Base-by-base conservation (phyloP, 1,140 invertebrate genomes). In the Popillia japonica region DNA sequence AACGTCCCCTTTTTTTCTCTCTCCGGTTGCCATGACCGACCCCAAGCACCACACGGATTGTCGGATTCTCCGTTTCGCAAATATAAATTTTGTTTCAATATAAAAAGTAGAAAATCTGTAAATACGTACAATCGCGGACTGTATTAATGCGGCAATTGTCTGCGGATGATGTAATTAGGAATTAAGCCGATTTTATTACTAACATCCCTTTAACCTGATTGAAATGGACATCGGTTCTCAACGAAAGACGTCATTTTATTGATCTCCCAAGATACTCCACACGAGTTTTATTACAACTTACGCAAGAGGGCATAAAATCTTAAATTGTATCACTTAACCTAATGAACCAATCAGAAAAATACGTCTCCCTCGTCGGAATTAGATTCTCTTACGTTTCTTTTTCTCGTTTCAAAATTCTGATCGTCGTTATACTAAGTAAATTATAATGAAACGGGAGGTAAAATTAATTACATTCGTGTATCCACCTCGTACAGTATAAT, bases 281-380 rank as follows among this genome's bases (percentile, higher is more conserved):
- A n/a, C 11, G 11, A 48, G 8, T 48, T 48, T 48, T 48, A 48
- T 48, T 14, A n/a, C 44, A 11, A 48, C 8, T 48, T 48, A 48
- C 11, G 44, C 17, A 48, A 48, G 44, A 48, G 17, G 44, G 44
- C 17, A 48, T 48, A 48, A 48, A 48, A 14, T 48, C 44, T 48
- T 48, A 48, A 48, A 48, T 48, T 48, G 44, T 48, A n/a, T 48
- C 44, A 48, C 44, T 48, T 48, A 48, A n/a, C 44, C 17, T 48
- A 48, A 48, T 48, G 44, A 48, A 48, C 44, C 44, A 48, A 48
- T 48, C 44, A 48, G 44, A 48, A 48, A 48, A n/a, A 11, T 48
- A 48, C 44, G 44, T 48, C 17, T 48, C 17, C 17, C 44, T 48
- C 17, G 44, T 48, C 17, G 44, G n/a, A n/a, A n/a, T n/a, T n/a